Percentiles rank a stretch among this genome's conserved stretches.
Conservation (phyloP, 1,140 invertebrate species). For the Colletes gigas region DNA sequence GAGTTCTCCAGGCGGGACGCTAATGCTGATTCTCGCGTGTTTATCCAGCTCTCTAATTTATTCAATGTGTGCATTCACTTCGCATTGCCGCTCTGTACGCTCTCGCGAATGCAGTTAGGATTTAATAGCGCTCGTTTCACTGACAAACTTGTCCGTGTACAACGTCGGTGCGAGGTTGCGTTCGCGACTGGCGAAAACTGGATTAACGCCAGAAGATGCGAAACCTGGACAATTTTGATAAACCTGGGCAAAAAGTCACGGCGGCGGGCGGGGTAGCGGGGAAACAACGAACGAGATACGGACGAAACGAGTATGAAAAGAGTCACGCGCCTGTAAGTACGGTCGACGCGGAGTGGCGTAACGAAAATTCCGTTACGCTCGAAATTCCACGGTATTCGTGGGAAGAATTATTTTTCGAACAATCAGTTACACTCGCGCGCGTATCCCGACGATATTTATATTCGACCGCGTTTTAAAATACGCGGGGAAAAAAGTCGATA, state of each 20-base stretch:
- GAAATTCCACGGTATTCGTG: too few species aligned
- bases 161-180: slow-evolving; percentile 42
- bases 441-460: slow-evolving; percentile 2
- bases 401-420: background rate
- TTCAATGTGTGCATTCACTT: slow-evolving; percentile 74
- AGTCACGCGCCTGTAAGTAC: too few species aligned
- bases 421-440: background rate
- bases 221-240: slow-evolving; percentile 36
- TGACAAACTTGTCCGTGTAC: slow-evolving; percentile 66
- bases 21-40: slow-evolving; percentile 67
- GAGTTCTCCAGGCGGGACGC: slow-evolving; percentile 48
- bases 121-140: slow-evolving; percentile 71
- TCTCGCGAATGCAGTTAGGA: slow-evolving; percentile 70
- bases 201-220: slow-evolving; percentile 68
- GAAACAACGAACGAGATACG: background rate
- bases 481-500: slow-evolving; percentile 18
- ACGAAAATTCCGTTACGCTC: too few species aligned
- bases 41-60: slow-evolving; percentile 73
- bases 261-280: background rate
- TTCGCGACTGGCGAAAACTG: slow-evolving; percentile 61
- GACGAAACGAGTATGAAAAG: too few species aligned
- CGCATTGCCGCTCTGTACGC: slow-evolving; percentile 61
- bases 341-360: too few species aligned
- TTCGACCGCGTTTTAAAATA: background rate
- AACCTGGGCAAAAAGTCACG: slow-evolving; percentile 11